Conservation (phyloP, 2,888 invertebrate genomes). For the Halocaridina rubra region DNA sequence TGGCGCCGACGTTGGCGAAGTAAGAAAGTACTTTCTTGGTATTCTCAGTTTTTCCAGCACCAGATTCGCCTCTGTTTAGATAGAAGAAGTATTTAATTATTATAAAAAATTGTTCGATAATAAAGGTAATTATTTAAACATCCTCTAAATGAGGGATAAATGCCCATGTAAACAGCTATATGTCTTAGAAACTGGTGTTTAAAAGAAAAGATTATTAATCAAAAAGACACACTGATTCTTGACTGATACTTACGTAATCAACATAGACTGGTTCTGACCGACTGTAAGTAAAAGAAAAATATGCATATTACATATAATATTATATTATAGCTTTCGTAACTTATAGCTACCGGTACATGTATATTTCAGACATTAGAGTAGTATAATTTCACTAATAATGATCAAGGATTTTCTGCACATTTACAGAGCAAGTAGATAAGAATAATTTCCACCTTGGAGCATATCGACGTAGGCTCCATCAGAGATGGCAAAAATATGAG, state of each 20-base stretch:
- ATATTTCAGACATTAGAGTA: no score
- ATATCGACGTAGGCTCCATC: constrained; percentile 99
- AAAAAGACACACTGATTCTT: no score
- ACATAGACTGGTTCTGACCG: constrained; percentile 45
- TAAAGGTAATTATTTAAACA: no score
- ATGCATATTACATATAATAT: no score
- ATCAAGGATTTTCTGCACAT: neutral
- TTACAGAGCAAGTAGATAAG: neutral
- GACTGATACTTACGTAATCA: constrained; percentile 46
- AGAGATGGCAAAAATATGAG: constrained; percentile 99
- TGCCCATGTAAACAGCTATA: no score
- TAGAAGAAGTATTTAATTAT: constrained; percentile 16
- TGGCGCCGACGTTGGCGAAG: constrained; percentile 94
- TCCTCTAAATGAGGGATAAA: no score
- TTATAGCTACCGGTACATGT: no score
- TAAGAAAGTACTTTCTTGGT: constrained; percentile 99
- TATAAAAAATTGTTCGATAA: neutral
- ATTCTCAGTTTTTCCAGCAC: constrained; percentile 99
- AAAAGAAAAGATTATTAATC: no score
- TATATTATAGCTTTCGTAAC: no score
- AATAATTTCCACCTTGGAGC: constrained; percentile 85
- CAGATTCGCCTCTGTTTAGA: constrained; percentile 91
- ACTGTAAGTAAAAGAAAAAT: constrained; percentile 3
- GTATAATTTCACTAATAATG: no score
- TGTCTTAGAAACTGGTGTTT: no score